Evolutionary conservation across 2,797 vertebrate genomes (phyloP).

Genomic region (Sitta carolinensis): DNA sequence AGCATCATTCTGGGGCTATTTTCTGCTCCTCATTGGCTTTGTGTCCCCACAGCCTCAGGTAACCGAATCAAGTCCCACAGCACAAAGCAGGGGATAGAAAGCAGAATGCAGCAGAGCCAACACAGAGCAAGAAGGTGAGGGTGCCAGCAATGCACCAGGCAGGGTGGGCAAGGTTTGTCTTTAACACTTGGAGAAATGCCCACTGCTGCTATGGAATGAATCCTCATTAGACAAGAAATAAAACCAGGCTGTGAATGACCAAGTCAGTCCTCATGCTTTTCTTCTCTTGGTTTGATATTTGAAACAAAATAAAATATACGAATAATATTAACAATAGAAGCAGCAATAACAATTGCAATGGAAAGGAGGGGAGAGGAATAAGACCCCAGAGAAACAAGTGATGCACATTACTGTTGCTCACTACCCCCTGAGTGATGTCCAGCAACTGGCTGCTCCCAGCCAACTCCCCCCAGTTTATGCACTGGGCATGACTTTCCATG

Average conservation of each 20-base stretch:
- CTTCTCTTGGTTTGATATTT: neutral
- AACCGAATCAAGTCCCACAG: neutral
- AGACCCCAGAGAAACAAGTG: neutral
- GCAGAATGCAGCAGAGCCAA: neutral
- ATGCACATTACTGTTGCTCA: neutral
- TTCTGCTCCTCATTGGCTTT: neutral
- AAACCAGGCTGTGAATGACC: neutral
- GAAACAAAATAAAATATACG: neutral
- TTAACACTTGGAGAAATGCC: neutral
- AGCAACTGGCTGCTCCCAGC: accelerated
- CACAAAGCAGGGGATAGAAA: neutral
- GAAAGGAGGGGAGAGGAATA: neutral
- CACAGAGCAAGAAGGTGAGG: neutral
- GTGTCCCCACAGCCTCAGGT: neutral
- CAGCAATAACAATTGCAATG: too few species aligned
- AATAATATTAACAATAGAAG: neutral
- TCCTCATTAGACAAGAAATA: neutral
- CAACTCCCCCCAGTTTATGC: neutral
- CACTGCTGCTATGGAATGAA: neutral
- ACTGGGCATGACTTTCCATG: neutral
- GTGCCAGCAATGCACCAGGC: neutral
- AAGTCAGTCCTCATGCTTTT: neutral
- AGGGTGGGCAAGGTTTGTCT: neutral
- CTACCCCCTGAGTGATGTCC: neutral
- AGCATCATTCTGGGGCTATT: neutral